These are phyloP conservation scores for Biston stratarius DNA, from an alignment of 2,888 invertebrate species.

Conservation along the genomic window DNA sequence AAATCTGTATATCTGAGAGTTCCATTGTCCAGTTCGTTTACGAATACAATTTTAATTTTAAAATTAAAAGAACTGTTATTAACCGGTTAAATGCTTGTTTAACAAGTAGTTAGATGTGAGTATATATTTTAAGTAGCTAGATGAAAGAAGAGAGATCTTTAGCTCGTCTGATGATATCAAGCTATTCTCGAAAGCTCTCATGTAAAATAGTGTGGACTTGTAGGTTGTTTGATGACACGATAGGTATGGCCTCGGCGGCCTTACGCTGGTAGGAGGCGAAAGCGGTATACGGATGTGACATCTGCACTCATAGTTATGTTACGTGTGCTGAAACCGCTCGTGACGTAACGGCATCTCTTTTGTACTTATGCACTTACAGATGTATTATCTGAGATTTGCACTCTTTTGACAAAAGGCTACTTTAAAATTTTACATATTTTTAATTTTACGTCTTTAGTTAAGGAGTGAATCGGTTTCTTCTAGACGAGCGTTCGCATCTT, in stretches of 20 bases:
- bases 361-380: conserved; percentile 5
- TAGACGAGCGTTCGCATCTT: too few species aligned
- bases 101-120: too few species aligned
- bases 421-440: not conserved
- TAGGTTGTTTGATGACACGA: not conserved
- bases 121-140: too few species aligned
- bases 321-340: conserved; percentile 28
- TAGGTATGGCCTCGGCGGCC: conserved; percentile 11
- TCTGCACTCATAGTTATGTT: conserved; percentile 29
- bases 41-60: too few species aligned
- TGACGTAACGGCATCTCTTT: conserved; percentile 24
- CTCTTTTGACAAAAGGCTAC: not conserved
- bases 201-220: not conserved
- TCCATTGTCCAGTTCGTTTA: too few species aligned
- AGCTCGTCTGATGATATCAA: too few species aligned
- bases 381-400: not conserved
- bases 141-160: too few species aligned
- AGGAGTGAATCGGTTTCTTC: too few species aligned
- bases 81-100: too few species aligned
- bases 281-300: conserved; percentile 50
- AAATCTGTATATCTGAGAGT: too few species aligned
- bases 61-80: too few species aligned
- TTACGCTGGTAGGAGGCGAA: conserved; percentile 50
- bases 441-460: not conserved
- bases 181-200: too few species aligned